Base-by-base conservation (phyloP, 2,797 vertebrate genomes). In the Sebastes iracundus region DNA sequence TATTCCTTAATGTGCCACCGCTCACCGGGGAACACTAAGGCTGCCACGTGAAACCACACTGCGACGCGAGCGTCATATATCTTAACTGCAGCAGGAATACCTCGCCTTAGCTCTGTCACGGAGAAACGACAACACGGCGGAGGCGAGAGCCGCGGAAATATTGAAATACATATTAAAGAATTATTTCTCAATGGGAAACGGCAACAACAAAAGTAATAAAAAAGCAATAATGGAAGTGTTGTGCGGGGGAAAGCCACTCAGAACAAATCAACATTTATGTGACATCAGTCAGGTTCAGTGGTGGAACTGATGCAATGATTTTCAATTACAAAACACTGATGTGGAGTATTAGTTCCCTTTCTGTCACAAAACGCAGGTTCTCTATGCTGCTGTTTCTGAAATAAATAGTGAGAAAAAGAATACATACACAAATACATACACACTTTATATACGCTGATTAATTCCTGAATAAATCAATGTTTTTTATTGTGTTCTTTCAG, bases 141-240 rank as follows among this genome's bases (percentile, higher is more conserved):
- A 86, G 84, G 86, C 78, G 75, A 87, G 66, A 59, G 86, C 66
- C 6, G 16, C 56, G 14, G 88, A 93, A 91, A 93, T 92, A 94
- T 94, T 93, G 91, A 94, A 94, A 94, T 92, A 90, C 90, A 93
- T 94, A 94, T 93, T 93, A 91, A 91, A 92, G 90, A 93, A 94
- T 94, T 93, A 94, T 94, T 94, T 94, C 92, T 94, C 92, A 83
- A 92, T 83, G 92, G 92, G 88, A 93, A 94, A 93, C 90, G 81
- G 91, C 91, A 80, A 90, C 93, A 94, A 92, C 84, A 90, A 90
- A 94, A 94, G 92, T 94, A 94, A 94, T 94, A 94, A 92, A 92
- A 94, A 91, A 93, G 94, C 91, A 94, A 95, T 95, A 93, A 93
- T 91, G 87, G 86, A 91, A 92, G 92, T 84, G 91, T 90, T 91